Evolutionary conservation across 2,797 vertebrate genomes (phyloP).

Genomic region (Amphiprion clarkii): DNA sequence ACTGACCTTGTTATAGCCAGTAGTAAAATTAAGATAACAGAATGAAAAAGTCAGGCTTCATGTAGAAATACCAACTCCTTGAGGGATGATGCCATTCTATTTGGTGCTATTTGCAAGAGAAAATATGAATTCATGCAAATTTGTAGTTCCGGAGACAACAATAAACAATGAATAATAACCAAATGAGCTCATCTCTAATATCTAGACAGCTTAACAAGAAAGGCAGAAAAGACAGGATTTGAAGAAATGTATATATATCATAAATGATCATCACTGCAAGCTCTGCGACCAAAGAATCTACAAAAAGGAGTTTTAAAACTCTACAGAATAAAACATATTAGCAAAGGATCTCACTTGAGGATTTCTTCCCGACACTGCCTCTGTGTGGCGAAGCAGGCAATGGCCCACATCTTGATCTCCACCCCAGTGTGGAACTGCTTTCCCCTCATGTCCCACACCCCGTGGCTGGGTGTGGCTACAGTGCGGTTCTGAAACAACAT

Average conservation of each 20-base stretch:
- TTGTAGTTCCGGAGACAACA: background rate
- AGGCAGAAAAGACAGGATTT: background rate
- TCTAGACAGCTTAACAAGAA: background rate
- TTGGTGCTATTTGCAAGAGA: background rate
- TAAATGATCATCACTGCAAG: background rate
- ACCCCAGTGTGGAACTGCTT: slow-evolving; percentile 99
- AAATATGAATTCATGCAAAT: background rate
- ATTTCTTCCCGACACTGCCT: slow-evolving; percentile 98
- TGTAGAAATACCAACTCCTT: background rate
- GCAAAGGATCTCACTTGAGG: slow-evolving; percentile 90
- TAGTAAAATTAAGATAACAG: background rate
- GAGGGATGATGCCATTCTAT: background rate
- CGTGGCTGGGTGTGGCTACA: slow-evolving; percentile 97
- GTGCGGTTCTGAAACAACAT: slow-evolving; percentile 93
- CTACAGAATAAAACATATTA: background rate
- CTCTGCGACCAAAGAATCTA: background rate
- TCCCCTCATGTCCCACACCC: slow-evolving; percentile 99
- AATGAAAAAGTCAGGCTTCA: background rate
- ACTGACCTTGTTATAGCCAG: background rate
- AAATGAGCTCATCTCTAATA: background rate
- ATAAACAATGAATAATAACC: too few species aligned
- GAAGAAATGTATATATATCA: background rate
- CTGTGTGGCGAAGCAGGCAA: slow-evolving; percentile 98
- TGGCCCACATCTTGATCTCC: slow-evolving; percentile 99
- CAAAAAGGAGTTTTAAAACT: background rate